A percentile compares a stretch with the other conserved stretches of the same genome.
Conservation (phyloP, 2,797 vertebrate genomes). For the Eulemur albifrons region DNA sequence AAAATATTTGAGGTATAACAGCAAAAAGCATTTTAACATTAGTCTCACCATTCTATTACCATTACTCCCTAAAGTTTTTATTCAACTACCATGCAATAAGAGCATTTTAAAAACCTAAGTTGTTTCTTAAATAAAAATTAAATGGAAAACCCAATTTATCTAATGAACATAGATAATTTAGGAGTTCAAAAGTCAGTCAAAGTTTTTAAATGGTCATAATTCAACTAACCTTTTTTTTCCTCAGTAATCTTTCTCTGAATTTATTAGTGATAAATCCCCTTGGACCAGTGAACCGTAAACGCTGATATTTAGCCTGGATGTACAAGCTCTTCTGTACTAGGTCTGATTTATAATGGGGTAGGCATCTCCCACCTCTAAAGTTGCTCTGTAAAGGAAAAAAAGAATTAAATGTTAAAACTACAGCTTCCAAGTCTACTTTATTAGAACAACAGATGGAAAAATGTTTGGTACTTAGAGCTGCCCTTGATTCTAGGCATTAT, state of each 20-base stretch:
- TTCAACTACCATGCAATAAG: slow-evolving; percentile 10
- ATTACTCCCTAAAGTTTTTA: slow-evolving; percentile 26
- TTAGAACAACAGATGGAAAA: slow-evolving; percentile 5
- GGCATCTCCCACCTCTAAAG: slow-evolving; percentile 79
- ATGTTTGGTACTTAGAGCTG: neutral
- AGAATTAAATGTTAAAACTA: slow-evolving; percentile 59
- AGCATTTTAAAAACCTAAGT: slow-evolving; percentile 14
- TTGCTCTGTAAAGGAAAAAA: slow-evolving; percentile 79
- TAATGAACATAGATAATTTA: slow-evolving; percentile 40
- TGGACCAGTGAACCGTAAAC: slow-evolving; percentile 83
- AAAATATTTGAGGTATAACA: slow-evolving; percentile 27
- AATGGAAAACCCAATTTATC: slow-evolving; percentile 49
- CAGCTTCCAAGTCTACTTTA: slow-evolving; percentile 39
- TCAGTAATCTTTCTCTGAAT: slow-evolving; percentile 84
- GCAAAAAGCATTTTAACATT: slow-evolving; percentile 47
- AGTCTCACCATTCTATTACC: slow-evolving; percentile 29
- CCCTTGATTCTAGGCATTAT: neutral
- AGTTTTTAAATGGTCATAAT: slow-evolving; percentile 69
- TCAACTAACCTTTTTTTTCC: slow-evolving; percentile 85
- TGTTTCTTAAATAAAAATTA: slow-evolving; percentile 60
- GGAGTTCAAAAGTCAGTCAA: slow-evolving; percentile 54
- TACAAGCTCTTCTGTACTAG: slow-evolving; percentile 85
- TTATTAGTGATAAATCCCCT: slow-evolving; percentile 85
- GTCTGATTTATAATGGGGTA: slow-evolving; percentile 81
- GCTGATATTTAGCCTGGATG: slow-evolving; percentile 87